Conservation (phyloP, 2,797 vertebrate species). For the Hemitrygon akajei region DNA sequence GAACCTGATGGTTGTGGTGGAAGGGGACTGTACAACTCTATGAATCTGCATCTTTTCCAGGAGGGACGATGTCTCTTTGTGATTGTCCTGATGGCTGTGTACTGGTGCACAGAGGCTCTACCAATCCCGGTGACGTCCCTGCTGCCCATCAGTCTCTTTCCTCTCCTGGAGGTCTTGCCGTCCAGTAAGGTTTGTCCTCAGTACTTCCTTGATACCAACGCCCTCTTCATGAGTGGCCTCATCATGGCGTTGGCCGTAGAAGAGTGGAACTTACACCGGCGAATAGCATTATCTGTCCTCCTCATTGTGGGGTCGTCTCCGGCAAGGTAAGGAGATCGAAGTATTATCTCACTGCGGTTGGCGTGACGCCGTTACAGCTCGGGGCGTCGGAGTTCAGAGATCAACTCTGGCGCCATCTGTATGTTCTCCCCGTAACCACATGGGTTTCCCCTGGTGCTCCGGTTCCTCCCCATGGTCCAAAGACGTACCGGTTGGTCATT, state of each 20-base stretch:
- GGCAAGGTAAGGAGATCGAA: constrained; percentile 66
- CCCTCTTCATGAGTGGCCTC: constrained; percentile 89
- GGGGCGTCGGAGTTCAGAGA: too few relatives aligned
- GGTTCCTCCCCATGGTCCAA: too few relatives aligned
- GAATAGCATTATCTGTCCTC: constrained; percentile 86
- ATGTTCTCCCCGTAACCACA: too few relatives aligned
- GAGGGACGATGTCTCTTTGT: constrained; percentile 92
- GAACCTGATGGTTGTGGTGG: too few relatives aligned
- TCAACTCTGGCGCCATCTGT: too few relatives aligned
- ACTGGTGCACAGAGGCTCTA: constrained; percentile 92
- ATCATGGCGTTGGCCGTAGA: constrained; percentile 91
- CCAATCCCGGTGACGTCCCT: constrained; percentile 87
- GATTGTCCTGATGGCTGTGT: constrained; percentile 84
- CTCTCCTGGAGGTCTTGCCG: constrained; percentile 80
- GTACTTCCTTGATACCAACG: constrained; percentile 94
- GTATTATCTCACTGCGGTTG: too few relatives aligned
- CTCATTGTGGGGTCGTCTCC: constrained; percentile 83
- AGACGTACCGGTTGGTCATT: too few relatives aligned
- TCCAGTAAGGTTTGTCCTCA: constrained; percentile 83
- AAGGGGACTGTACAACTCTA: background rate
- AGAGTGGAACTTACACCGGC: constrained; percentile 88
- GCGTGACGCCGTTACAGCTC: too few relatives aligned
- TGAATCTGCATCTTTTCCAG: constrained; percentile 52
- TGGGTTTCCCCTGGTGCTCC: too few relatives aligned
- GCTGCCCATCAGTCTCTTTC: constrained; percentile 87